A percentile compares a stretch with the other conserved stretches of the same genome.
Evolutionary conservation across 2,888 invertebrate genomes (phyloP).

Genomic region (Trimorus sp.): DNA sequence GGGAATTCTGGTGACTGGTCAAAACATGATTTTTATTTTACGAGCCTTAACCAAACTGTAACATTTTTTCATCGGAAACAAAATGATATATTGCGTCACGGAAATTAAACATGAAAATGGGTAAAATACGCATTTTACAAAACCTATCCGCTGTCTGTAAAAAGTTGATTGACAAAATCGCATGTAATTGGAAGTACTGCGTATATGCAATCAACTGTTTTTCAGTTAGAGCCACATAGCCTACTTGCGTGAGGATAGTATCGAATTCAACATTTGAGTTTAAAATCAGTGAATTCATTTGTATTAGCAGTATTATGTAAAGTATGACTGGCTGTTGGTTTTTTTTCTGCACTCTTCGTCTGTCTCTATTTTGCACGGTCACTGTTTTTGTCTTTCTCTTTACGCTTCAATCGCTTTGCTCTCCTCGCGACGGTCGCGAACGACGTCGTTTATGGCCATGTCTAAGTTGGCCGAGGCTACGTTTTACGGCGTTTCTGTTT

Average conservation of each 20-base stretch:
- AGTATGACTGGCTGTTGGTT: slow-evolving; percentile 44
- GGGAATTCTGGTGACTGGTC: slow-evolving; percentile 6
- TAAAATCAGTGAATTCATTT: slow-evolving; percentile 52
- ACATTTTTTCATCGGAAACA: too few relatives aligned
- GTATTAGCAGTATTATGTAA: slow-evolving; percentile 68
- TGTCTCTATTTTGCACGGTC: slow-evolving; percentile 47
- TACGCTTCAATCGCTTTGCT: slow-evolving; percentile 57
- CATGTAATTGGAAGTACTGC: too few relatives aligned
- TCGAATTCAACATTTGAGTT: slow-evolving; percentile 21
- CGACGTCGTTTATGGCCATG: slow-evolving; percentile 76
- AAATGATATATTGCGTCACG: too few relatives aligned
- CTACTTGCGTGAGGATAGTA: too few relatives aligned
- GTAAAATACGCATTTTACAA: too few relatives aligned
- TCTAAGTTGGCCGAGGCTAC: slow-evolving; percentile 81
- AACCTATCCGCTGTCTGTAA: too few relatives aligned
- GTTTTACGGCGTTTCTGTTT: slow-evolving; percentile 78
- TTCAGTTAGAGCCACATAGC: too few relatives aligned
- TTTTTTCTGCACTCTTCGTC: slow-evolving; percentile 40
- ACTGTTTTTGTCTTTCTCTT: slow-evolving; percentile 48
- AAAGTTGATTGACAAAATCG: too few relatives aligned
- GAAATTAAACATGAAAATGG: too few relatives aligned
- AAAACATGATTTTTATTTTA: slow-evolving; percentile 40
- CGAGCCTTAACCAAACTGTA: neutral
- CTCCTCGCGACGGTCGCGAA: slow-evolving; percentile 68
- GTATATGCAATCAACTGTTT: too few relatives aligned